Conservation (phyloP, 2,888 invertebrate genomes). For the Gandaritis pyraliata region DNA sequence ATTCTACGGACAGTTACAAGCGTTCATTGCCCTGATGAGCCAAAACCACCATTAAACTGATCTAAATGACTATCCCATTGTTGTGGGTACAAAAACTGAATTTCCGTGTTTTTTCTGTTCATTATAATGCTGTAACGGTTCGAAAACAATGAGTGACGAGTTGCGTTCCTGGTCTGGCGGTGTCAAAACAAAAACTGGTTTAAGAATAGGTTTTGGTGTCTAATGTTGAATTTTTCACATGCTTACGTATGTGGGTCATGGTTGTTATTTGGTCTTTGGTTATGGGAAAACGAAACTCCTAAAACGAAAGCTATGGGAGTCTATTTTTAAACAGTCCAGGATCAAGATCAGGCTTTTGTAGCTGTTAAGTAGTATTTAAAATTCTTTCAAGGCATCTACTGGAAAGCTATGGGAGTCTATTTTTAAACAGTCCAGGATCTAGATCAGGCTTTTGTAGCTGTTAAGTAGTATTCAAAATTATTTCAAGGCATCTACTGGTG, state of each 20-base stretch:
- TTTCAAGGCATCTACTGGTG: too few species aligned
- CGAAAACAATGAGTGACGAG: slow-evolving; percentile 20
- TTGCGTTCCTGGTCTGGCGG: slow-evolving; percentile 17
- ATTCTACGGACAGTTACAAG: slow-evolving; percentile 11
- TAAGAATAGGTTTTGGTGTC: neutral
- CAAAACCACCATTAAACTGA: slow-evolving; percentile 17
- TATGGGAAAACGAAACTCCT: too few species aligned
- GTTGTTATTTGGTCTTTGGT: neutral
- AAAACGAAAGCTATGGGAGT: too few species aligned
- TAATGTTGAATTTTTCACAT: slow-evolving; percentile 8
- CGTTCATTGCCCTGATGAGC: slow-evolving; percentile 17
- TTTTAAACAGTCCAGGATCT: too few species aligned
- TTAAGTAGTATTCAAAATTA: too few species aligned
- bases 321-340: too few species aligned
- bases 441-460: too few species aligned
- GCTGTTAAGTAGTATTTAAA: too few species aligned
- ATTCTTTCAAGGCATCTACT: too few species aligned
- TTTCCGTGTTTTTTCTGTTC: slow-evolving; percentile 24
- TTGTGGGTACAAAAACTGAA: slow-evolving; percentile 16
- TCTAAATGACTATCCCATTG: slow-evolving; percentile 22
- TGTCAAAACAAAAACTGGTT: slow-evolving; percentile 18
- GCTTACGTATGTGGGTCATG: slow-evolving; percentile 9
- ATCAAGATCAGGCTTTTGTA: too few species aligned
- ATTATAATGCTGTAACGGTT: slow-evolving; percentile 23
- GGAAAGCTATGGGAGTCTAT: too few species aligned